Percentiles rank a stretch among this genome's conserved stretches.
These are phyloP conservation scores for Chromis chromis DNA, from an alignment of 2,797 vertebrate genomes.

Conservation along the genomic window DNA sequence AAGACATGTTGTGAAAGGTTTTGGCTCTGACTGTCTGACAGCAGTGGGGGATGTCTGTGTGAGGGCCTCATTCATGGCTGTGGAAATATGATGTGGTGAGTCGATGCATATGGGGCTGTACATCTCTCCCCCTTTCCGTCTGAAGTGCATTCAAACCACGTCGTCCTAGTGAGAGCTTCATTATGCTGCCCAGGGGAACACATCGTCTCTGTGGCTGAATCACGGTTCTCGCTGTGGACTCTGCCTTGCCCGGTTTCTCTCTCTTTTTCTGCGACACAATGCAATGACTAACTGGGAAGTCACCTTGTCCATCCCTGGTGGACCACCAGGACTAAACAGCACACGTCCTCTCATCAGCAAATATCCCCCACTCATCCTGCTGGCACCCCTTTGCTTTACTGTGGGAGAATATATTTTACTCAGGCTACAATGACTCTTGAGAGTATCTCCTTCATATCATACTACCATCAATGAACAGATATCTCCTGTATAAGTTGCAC, in stretches of 20 bases:
- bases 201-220: constrained; percentile 69
- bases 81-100: constrained; percentile 84
- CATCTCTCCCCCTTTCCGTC: constrained; percentile 69
- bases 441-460: neutral
- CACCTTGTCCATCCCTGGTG: constrained; percentile 54
- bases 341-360: constrained; percentile 27
- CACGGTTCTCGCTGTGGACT: constrained; percentile 41
- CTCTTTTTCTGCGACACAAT: constrained; percentile 35
- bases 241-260: constrained; percentile 49
- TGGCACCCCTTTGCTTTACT: constrained; percentile 3
- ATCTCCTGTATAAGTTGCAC: neutral
- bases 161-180: constrained; percentile 77
- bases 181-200: constrained; percentile 73
- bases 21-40: constrained; percentile 64
- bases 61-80: constrained; percentile 78
- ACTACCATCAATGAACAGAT: neutral
- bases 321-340: constrained; percentile 56
- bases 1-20: constrained; percentile 71
- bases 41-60: constrained; percentile 69
- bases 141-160: constrained; percentile 83
- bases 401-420: constrained; percentile 8
- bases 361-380: constrained; percentile 23
- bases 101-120: constrained; percentile 75
- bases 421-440: neutral
- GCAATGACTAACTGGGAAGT: constrained; percentile 45